Evolutionary conservation across 2,797 vertebrate genomes (phyloP), one percentile per base, ranked within the genome.

Genomic region (Morus bassanus): DNA sequence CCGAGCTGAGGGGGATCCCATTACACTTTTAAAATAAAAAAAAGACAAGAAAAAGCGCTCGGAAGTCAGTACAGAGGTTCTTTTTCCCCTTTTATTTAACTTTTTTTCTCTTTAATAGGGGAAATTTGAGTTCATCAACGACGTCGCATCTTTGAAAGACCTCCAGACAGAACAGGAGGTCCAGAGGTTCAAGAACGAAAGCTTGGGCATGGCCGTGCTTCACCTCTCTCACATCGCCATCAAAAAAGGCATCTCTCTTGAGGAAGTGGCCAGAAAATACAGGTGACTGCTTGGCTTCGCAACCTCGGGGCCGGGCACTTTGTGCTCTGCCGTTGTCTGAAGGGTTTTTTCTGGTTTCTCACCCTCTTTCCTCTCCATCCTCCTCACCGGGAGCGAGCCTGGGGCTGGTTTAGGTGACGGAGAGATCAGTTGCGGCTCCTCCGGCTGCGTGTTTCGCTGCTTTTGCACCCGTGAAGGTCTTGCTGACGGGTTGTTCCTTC

Each of bases 131-230:
- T 99, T 99, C 98, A 98, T 99, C 82, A 98, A 99, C 9, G 99
- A 99, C 2, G 96, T 99, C 2, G 97, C 97, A 0, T 97, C 98
- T 0, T 97, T 99, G 96, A 98, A 98, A 74, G 98, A 98, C 2
- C 68, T 98, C 4, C 90, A 93, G 6, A 98, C 93, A 0, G 98
- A 99, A 9, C 98, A 98, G 28, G 99, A 99, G 57, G 88, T 98
- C 9, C 98, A 98, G 92, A 96, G 96, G 76, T 99, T 99, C 91
- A 99, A 99, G 97, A 99, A 99, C 1, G 99, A 99, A 86, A 99
- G 99, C 74, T 85, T 99, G 94, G 99, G 99, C 25, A 99, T 99
- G 99, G 99, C 99, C 2, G 98, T 99, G 21, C 98, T 99, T 18
- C 99, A 99, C 63, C 98, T 99, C 7, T 99, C 98, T 9, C 98